Evolutionary conservation across 1,140 invertebrate species (phyloP).

Genomic region (Lordiphosa collinella): DNA sequence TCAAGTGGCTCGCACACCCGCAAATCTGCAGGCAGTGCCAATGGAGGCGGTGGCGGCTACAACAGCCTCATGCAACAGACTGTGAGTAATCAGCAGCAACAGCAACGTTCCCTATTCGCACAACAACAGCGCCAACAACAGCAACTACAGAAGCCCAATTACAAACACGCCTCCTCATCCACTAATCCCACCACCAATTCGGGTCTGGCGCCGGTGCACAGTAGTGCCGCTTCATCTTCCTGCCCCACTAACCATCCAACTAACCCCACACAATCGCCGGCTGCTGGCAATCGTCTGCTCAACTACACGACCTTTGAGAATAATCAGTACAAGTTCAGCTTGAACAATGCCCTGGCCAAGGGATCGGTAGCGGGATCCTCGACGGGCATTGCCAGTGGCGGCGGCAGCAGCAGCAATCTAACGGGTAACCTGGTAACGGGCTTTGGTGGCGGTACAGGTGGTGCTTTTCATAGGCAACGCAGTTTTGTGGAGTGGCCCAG

Average conservation of each 20-base stretch:
- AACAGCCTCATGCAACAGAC: constrained; percentile 79
- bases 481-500: constrained; percentile 76
- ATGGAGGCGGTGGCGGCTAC: constrained; percentile 46
- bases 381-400: constrained; percentile 17
- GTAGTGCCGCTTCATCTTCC: constrained; percentile 21
- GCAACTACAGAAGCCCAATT: constrained; percentile 69
- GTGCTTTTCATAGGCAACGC: constrained; percentile 61
- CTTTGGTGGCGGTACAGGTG: constrained; percentile 38
- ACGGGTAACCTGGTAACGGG: constrained; percentile 40
- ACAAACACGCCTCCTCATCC: constrained; percentile 64
- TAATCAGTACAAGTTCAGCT: constrained; percentile 79
- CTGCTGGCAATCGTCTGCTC: constrained; percentile 64
- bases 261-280: constrained; percentile 37
- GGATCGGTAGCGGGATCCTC: constrained; percentile 21
- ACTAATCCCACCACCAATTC: constrained; percentile 53
- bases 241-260: constrained; percentile 50
- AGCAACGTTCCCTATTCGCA: constrained; percentile 68
- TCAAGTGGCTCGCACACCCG: constrained; percentile 75
- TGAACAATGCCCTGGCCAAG: constrained; percentile 69
- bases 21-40: constrained; percentile 58
- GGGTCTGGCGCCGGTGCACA: constrained; percentile 65
- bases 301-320: constrained; percentile 79
- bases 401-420: constrained; percentile 61
- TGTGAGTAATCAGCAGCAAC: constrained; percentile 79
- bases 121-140: constrained; percentile 66